Evolutionary conservation across 2,113 vertebrate genomes (phyloP).

Genomic region (Heloderma charlesbogerti): DNA sequence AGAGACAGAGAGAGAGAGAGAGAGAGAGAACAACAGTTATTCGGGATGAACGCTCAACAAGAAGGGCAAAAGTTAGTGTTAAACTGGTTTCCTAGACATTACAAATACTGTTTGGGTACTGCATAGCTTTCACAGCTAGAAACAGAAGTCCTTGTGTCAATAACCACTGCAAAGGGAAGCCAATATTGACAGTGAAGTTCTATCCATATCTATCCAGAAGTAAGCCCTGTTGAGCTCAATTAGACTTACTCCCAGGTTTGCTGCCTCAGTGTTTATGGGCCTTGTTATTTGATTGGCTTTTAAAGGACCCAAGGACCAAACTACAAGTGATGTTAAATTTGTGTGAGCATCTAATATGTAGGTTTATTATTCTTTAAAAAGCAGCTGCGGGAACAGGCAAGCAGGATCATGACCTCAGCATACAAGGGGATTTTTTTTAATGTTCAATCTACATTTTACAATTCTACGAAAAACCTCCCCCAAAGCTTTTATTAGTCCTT

Average conservation of each 20-base stretch:
- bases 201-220: background rate
- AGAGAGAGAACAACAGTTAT: background rate
- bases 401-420: background rate
- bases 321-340: too few species aligned
- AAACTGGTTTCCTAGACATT: background rate
- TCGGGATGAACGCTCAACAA: background rate
- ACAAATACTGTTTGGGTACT: background rate
- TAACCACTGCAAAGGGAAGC: background rate
- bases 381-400: background rate
- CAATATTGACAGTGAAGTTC: background rate
- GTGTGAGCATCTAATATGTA: background rate
- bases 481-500: background rate
- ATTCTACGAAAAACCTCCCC: too few species aligned
- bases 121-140: background rate
- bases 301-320: background rate
- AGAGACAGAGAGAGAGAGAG: background rate
- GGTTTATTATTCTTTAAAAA: background rate
- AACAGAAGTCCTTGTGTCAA: background rate
- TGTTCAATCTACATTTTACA: too few species aligned
- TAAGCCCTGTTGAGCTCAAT: background rate
- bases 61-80: background rate
- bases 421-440: background rate
- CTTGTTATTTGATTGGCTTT: background rate
- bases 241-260: background rate
- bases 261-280: background rate